Conservation (phyloP, 2,797 vertebrate genomes). For the Microctenopoma stevenorrisi region DNA sequence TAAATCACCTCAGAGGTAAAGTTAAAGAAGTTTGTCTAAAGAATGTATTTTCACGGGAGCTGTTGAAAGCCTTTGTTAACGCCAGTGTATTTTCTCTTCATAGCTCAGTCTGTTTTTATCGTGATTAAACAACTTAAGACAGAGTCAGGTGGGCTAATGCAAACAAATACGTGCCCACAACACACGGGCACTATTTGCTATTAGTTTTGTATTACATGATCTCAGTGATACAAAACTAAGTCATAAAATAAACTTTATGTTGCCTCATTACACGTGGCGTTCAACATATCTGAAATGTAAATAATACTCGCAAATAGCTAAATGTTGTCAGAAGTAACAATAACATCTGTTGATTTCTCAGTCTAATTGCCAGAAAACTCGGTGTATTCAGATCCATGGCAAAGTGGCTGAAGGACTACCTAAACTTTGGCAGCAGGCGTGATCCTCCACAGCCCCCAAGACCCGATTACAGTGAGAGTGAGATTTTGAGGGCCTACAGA, state of each 20-base stretch:
- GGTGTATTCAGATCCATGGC: slow-evolving; percentile 88
- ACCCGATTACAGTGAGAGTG: slow-evolving; percentile 93
- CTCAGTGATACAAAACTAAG: neutral
- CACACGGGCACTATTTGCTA: neutral
- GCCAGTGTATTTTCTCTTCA: neutral
- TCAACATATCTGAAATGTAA: neutral
- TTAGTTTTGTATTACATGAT: neutral
- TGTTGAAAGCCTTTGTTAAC: slow-evolving; percentile 37
- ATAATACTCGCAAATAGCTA: neutral
- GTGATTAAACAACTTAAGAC: neutral
- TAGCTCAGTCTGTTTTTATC: neutral
- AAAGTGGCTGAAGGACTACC: slow-evolving; percentile 94
- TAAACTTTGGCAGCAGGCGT: slow-evolving; percentile 90
- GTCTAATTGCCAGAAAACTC: too few relatives aligned
- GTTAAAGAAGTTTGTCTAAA: rapidly evolving
- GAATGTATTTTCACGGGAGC: neutral
- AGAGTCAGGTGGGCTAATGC: neutral
- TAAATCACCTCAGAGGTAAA: neutral
- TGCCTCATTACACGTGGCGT: neutral
- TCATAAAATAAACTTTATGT: too few relatives aligned
- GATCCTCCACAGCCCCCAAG: slow-evolving; percentile 89
- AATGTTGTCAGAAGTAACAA: neutral
- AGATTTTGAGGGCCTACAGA: slow-evolving; percentile 90
- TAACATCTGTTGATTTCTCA: neutral
- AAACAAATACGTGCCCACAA: neutral